Conservation (phyloP, 2,888 invertebrate species). For the Scaeva pyrastri region DNA sequence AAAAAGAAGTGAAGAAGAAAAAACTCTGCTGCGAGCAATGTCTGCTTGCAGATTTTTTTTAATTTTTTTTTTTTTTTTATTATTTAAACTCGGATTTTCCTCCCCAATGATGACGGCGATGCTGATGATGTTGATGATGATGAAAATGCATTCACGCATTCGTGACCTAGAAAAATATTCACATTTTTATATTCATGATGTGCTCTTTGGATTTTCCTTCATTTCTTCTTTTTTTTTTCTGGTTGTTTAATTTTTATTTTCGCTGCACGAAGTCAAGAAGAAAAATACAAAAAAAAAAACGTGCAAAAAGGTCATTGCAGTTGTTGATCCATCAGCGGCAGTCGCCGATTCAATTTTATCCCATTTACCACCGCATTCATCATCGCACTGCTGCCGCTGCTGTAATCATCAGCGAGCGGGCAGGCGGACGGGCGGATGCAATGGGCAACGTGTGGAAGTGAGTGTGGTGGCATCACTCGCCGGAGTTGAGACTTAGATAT, state of each 20-base stretch:
- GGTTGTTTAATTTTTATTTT: constrained; percentile 1
- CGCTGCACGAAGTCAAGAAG: constrained; percentile 25
- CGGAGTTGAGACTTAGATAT: constrained; percentile 55
- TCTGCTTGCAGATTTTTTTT: constrained; percentile 69
- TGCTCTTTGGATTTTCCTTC: constrained; percentile 54
- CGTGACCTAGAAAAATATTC: constrained; percentile 74
- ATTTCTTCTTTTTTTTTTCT: constrained; percentile 1
- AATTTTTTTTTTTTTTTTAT: constrained; percentile 18
- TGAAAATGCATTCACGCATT: constrained; percentile 74
- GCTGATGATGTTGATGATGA: constrained; percentile 51
- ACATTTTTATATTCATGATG: constrained; percentile 36
- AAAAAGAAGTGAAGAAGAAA: constrained; percentile 38
- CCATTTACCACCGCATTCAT: constrained; percentile 69
- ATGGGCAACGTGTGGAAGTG: constrained; percentile 13
- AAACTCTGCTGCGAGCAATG: constrained; percentile 34
- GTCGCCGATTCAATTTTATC: constrained; percentile 67
- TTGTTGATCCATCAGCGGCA: constrained; percentile 69
- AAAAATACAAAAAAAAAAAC: constrained; percentile 11
- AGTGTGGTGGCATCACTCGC: constrained; percentile 15
- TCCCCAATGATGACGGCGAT: constrained; percentile 35
- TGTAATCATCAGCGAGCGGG: constrained; percentile 39
- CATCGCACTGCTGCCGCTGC: constrained; percentile 48
- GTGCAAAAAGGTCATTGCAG: constrained; percentile 70
- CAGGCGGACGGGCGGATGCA: background rate
- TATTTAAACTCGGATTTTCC: constrained; percentile 24